phyloP scores from a whole-genome alignment of 2,797 vertebrate genomes.

The Mormyrops boulengeri region DNA sequence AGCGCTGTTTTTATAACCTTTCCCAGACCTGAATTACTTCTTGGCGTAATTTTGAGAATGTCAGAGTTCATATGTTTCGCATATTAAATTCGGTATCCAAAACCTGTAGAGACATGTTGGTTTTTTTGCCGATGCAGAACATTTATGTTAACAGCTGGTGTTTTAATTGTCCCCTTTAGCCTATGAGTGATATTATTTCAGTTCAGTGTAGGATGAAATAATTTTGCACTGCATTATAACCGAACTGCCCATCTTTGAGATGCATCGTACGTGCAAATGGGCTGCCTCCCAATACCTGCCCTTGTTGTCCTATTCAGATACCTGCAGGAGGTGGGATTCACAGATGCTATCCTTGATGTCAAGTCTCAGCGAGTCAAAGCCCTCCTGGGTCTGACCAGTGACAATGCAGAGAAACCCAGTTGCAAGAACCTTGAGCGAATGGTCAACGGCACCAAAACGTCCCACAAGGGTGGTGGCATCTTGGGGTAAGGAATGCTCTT shows the following conservation, averaged over 20 bases:
- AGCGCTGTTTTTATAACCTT: not conserved
- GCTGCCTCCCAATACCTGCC: not conserved
- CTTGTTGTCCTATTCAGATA: constrained; percentile 67
- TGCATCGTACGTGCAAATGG: not conserved
- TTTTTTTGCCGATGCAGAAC: not conserved
- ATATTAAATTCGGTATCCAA: not conserved
- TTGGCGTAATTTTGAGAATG: not conserved
- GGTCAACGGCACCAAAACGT: constrained; percentile 86
- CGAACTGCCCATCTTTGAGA: not conserved
- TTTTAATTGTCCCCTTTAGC: not conserved
- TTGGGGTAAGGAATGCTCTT: constrained; percentile 66
- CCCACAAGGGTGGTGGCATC: constrained; percentile 74
- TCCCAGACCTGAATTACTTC: not conserved
- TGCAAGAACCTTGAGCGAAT: constrained; percentile 77
- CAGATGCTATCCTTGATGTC: constrained; percentile 94
- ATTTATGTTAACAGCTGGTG: not conserved
- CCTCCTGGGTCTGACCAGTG: constrained; percentile 80
- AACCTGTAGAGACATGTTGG: not conserved
- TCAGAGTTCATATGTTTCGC: not conserved
- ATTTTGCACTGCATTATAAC: not conserved
- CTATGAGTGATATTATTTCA: not conserved
- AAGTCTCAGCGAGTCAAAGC: constrained; percentile 89
- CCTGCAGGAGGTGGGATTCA: constrained; percentile 96
- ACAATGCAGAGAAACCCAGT: constrained; percentile 71
- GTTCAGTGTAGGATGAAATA: not conserved